A percentile compares a stretch with the other conserved stretches of the same genome.
Evolutionary conservation across 2,113 vertebrate genomes (phyloP).

Genomic region (Podarcis raffonei): DNA sequence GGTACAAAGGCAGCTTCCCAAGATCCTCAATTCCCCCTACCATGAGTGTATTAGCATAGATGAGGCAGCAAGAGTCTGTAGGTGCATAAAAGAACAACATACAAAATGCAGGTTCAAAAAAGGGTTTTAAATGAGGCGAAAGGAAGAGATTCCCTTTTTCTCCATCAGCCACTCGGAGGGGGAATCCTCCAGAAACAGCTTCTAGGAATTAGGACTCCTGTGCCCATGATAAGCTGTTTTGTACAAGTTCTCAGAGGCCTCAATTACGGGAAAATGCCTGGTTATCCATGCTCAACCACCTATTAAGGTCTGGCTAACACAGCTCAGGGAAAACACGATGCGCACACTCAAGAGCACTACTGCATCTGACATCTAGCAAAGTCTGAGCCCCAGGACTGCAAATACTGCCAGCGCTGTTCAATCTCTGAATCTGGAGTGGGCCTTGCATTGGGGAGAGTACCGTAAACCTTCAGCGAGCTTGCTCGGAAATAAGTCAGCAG

Average conservation of each 20-base stretch:
- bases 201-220: background rate
- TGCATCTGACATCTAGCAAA: background rate
- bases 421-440: background rate
- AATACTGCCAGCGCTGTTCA: background rate
- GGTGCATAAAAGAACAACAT: too few relatives aligned
- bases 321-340: too few relatives aligned
- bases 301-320: background rate
- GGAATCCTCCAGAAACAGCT: background rate
- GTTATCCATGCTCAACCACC: background rate
- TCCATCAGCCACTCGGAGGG: background rate
- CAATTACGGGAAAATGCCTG: too few relatives aligned
- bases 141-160: background rate
- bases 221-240: background rate
- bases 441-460: background rate
- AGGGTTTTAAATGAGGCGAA: background rate
- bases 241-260: too few relatives aligned
- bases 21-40: background rate
- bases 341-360: background rate
- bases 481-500: background rate
- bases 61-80: background rate
- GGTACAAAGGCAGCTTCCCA: too few relatives aligned
- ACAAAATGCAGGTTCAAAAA: background rate
- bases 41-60: background rate
- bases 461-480: background rate
- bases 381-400: too few relatives aligned